Base-by-base conservation (phyloP, 2,113 vertebrate genomes). In the Calidris pygmaea region DNA sequence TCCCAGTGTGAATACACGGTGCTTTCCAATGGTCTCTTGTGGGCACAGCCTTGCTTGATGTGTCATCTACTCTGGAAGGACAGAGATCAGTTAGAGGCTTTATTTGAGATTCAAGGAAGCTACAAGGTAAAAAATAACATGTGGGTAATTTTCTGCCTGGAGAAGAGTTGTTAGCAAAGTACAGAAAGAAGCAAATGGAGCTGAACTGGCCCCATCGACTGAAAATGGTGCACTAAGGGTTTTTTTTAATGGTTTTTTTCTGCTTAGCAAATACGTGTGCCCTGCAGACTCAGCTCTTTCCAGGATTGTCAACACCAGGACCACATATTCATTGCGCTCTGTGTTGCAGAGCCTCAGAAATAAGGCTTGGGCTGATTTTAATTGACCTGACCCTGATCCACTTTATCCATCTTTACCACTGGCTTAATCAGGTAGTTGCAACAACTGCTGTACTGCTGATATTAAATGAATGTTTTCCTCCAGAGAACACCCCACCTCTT, bases 361-460 rank as follows among this genome's bases (percentile, higher is more conserved):
- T 55, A 89, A 12, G 3, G 32, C 32, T 59, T 86, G 85, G 92
- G 73, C 91, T 95, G 95, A 93, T 82, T 95, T 95, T 91, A 94
- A 93, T 84, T 84, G 86, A 84, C 93, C 92, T 97, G 94, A 96
- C 94, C 96, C 89, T 83, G 96, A 95, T 92, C 95, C 94, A 90
- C 93, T 86, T 87, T 67, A 96, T 93, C 96, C 86, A 96, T 97
- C 93, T 95, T 95, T 95, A 91, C 80, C 71, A 30, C 72, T 68
- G 72, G 32, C 81, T 82, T 91, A 97, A 84, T 63, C 2, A 0
- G 71, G 72, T 43, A 71, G 60, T 34, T 91, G 80, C 20, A 5
- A 32, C 85, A 72, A 63, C 78, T 90, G 66, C 83, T 47, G 27
- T 58, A 37, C 59, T 91, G 48, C 63, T 77, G 43, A 14, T 19